Conservation (phyloP, 2,888 invertebrate genomes). For the Ophraella communa region DNA sequence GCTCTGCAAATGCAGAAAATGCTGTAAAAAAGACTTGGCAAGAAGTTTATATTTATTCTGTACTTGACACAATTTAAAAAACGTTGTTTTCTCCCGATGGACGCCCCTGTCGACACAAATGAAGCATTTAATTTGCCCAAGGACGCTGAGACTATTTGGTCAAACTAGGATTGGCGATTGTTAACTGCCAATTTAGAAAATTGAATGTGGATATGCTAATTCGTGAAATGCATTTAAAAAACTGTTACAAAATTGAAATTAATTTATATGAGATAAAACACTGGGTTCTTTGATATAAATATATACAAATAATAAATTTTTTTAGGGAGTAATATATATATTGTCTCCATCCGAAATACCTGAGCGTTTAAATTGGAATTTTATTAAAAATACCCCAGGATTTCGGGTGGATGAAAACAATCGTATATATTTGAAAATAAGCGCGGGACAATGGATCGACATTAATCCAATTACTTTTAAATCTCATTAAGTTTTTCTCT, state of each 20-base stretch:
- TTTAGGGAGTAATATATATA: too few species aligned
- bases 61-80: background rate
- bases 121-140: conserved; percentile 28
- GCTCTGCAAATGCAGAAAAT: too few species aligned
- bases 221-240: conserved; percentile 30
- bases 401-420: background rate
- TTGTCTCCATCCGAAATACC: background rate
- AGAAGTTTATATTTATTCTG: background rate
- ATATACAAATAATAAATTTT: background rate
- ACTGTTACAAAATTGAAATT: conserved; percentile 1
- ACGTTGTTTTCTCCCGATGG: background rate
- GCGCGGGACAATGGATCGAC: conserved; percentile 24
- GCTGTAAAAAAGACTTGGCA: too few species aligned
- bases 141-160: conserved; percentile 21
- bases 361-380: conserved; percentile 1
- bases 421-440: conserved; percentile 20
- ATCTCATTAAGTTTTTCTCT: conserved; percentile 29
- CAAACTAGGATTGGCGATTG: conserved; percentile 30
- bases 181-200: conserved; percentile 33
- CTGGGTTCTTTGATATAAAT: background rate
- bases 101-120: conserved; percentile 16
- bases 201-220: conserved; percentile 31
- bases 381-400: conserved; percentile 11
- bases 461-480: conserved; percentile 28
- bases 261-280: background rate